Conservation (phyloP, 2,113 vertebrate species). For the Condylura cristata region DNA sequence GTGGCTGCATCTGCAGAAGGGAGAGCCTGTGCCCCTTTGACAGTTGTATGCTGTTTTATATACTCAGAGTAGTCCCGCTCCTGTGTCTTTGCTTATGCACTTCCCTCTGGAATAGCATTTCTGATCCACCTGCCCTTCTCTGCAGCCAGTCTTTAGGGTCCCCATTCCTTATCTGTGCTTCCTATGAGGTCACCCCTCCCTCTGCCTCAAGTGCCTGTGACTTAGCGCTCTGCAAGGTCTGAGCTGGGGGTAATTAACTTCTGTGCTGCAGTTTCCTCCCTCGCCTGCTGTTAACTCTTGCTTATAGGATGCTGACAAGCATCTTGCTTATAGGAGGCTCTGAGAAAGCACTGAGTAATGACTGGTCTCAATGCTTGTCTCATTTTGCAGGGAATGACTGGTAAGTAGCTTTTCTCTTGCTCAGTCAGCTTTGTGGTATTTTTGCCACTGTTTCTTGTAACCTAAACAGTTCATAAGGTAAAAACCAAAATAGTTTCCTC, state of each 20-base stretch:
- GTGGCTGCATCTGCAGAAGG: not conserved
- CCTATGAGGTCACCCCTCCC: not conserved
- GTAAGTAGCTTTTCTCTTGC: not conserved
- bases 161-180: not conserved
- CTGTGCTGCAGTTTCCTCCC: not conserved
- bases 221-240: slow-evolving; percentile 1
- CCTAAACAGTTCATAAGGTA: not conserved
- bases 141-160: not conserved
- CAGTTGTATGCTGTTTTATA: not conserved
- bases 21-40: not conserved
- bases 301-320: no score
- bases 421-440: not conserved
- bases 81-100: not conserved
- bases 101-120: not conserved
- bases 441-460: not conserved
- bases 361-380: not conserved
- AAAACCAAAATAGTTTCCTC: not conserved
- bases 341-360: not conserved
- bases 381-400: not conserved
- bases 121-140: not conserved
- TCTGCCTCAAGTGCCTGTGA: not conserved
- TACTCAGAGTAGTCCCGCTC: not conserved
- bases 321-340: not conserved
- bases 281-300: not conserved
- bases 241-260: not conserved